These are phyloP conservation scores for Dendropsophus ebraccatus DNA, from an alignment of 2,113 vertebrate genomes.

Conservation along the genomic window DNA sequence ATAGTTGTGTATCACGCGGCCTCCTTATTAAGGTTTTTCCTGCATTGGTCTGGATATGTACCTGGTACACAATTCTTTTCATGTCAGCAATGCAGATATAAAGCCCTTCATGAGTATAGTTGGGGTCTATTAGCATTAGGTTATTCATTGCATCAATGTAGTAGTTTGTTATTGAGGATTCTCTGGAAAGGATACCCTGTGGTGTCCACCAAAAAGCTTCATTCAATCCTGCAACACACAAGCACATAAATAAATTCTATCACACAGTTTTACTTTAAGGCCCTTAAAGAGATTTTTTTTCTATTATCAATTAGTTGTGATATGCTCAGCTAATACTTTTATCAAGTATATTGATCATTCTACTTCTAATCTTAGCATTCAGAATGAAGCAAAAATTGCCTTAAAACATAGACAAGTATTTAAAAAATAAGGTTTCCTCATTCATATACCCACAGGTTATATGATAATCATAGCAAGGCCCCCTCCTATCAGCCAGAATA, in stretches of 20 bases:
- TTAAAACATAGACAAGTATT: too few relatives aligned
- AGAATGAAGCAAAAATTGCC: not conserved
- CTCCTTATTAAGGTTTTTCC: slow-evolving; percentile 51
- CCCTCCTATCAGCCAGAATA: too few relatives aligned
- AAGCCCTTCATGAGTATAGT: slow-evolving; percentile 65
- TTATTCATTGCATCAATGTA: slow-evolving; percentile 57
- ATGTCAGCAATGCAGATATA: slow-evolving; percentile 68
- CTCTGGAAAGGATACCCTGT: slow-evolving; percentile 65
- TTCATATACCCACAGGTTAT: too few relatives aligned
- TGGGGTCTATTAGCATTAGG: slow-evolving; percentile 65
- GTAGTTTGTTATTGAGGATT: slow-evolving; percentile 55
- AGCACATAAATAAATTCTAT: slow-evolving; percentile 32
- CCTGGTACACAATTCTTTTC: slow-evolving; percentile 65
- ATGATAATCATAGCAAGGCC: too few relatives aligned
- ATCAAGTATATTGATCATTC: not conserved
- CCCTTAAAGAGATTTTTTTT: not conserved
- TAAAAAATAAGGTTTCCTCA: too few relatives aligned
- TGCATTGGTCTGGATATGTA: slow-evolving; percentile 65
- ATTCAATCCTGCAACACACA: slow-evolving; percentile 65
- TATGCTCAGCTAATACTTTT: not conserved
- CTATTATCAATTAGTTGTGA: not conserved
- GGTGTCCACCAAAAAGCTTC: slow-evolving; percentile 74
- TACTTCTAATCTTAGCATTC: not conserved
- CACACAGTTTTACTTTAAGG: not conserved
- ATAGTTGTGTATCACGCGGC: not conserved